phyloP scores from a whole-genome alignment of 2,113 vertebrate genomes.

The Passer domesticus region DNA sequence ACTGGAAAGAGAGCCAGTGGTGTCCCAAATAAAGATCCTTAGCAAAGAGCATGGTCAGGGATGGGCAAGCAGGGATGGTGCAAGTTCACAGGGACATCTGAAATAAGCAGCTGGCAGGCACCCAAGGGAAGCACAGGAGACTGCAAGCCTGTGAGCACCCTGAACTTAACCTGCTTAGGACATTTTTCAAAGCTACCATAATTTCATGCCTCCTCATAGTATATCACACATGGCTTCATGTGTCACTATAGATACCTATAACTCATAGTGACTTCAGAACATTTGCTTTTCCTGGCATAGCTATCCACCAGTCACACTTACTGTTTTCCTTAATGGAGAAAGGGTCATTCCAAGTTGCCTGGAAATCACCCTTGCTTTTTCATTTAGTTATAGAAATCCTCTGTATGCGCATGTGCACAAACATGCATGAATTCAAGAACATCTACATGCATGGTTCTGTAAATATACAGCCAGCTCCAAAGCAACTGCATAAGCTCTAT shows the following conservation, averaged over 20 bases:
- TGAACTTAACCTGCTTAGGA: not conserved
- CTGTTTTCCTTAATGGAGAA: not conserved
- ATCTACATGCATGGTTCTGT: not conserved
- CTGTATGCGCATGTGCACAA: rapidly evolving
- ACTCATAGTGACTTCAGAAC: not conserved
- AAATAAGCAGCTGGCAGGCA: not conserved
- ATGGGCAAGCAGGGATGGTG: not conserved
- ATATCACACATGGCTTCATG: not conserved
- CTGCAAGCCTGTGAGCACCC: not conserved
- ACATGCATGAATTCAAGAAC: not conserved
- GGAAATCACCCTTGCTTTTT: not conserved
- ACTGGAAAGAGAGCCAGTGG: not conserved
- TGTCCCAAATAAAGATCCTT: not conserved
- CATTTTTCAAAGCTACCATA: not conserved
- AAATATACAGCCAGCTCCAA: not conserved
- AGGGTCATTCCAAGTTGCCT: not conserved
- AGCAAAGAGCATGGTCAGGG: not conserved
- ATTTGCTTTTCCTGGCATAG: not conserved
- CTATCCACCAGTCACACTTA: not conserved
- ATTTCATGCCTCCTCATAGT: not conserved
- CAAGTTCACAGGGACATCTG: not conserved
- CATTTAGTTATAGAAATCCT: not conserved
- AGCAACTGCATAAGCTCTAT: not conserved
- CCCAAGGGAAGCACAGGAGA: not conserved
- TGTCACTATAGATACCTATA: not conserved